Percentiles rank a stretch among this genome's conserved stretches.
Evolutionary conservation across 2,113 vertebrate genomes (phyloP).

Genomic region (Leucosticte australis): DNA sequence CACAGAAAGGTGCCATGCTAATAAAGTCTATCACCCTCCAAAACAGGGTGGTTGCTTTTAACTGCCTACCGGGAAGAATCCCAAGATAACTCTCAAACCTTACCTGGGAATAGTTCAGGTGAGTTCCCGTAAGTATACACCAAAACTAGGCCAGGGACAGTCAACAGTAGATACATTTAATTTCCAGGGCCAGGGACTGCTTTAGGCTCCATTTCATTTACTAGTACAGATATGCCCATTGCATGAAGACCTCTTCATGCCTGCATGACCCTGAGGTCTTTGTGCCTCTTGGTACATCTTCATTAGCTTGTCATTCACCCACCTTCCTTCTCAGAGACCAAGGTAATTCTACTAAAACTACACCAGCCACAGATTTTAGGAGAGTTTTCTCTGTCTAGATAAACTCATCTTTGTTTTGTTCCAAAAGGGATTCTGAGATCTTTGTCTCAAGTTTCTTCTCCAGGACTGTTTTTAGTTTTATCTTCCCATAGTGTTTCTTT

Average conservation of each 20-base stretch:
- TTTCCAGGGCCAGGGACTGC: background rate
- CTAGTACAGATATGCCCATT: background rate
- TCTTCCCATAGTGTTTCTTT: background rate
- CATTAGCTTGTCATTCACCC: background rate
- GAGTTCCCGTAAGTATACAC: background rate
- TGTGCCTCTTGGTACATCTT: background rate
- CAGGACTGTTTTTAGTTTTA: background rate
- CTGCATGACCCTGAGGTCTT: background rate
- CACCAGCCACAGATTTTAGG: background rate
- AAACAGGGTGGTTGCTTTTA: constrained; percentile 3
- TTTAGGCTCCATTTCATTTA: background rate
- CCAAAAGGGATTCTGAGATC: background rate
- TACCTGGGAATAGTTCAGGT: constrained; percentile 10
- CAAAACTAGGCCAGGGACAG: background rate
- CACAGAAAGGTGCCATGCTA: background rate
- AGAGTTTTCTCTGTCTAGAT: background rate
- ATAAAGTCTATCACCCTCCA: background rate
- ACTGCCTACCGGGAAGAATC: background rate
- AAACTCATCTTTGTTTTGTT: background rate
- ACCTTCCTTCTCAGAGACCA: background rate
- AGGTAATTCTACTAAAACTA: background rate
- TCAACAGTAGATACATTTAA: background rate
- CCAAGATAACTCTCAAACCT: background rate
- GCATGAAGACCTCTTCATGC: background rate
- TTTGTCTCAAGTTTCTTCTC: background rate